Evolutionary conservation across 1,140 invertebrate genomes (phyloP).

Genomic region (Oncopodura yosiiana): DNA sequence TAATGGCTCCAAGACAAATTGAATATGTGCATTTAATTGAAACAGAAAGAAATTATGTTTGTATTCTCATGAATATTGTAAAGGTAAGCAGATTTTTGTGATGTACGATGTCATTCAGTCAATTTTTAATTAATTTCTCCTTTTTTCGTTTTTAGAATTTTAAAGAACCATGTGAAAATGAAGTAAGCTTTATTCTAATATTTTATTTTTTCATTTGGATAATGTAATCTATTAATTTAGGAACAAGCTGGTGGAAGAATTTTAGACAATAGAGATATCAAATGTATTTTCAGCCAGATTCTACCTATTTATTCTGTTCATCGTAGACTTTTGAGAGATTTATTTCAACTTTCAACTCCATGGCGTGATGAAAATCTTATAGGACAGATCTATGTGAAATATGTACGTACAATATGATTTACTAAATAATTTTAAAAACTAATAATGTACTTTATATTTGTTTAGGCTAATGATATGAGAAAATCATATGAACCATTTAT

Average conservation of each 20-base stretch:
- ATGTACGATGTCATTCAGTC: neutral
- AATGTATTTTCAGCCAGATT: constrained; percentile 93
- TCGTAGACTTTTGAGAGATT: constrained; percentile 67
- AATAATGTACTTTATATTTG: constrained; percentile 17
- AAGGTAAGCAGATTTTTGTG: constrained; percentile 49
- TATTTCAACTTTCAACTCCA: constrained; percentile 54
- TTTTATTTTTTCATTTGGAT: too few species aligned
- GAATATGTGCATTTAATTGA: constrained; percentile 88
- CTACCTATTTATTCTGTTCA: constrained; percentile 89
- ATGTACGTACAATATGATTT: constrained; percentile 44
- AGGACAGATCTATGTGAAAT: constrained; percentile 76
- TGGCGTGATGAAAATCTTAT: constrained; percentile 79
- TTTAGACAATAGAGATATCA: constrained; percentile 82
- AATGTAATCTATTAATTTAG: too few species aligned
- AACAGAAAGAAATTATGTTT: constrained; percentile 95
- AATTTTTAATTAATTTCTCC: constrained; percentile 12
- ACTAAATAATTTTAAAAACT: constrained; percentile 12
- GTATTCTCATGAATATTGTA: constrained; percentile 83
- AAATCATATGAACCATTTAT: constrained; percentile 95
- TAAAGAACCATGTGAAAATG: constrained; percentile 81
- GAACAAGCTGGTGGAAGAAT: constrained; percentile 63
- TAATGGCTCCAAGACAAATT: constrained; percentile 66
- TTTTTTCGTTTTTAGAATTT: constrained; percentile 60
- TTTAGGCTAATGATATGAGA: constrained; percentile 51
- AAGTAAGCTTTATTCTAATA: too few species aligned